Conservation (phyloP, 2,113 vertebrate genomes). For the Megaptera novaeangliae region DNA sequence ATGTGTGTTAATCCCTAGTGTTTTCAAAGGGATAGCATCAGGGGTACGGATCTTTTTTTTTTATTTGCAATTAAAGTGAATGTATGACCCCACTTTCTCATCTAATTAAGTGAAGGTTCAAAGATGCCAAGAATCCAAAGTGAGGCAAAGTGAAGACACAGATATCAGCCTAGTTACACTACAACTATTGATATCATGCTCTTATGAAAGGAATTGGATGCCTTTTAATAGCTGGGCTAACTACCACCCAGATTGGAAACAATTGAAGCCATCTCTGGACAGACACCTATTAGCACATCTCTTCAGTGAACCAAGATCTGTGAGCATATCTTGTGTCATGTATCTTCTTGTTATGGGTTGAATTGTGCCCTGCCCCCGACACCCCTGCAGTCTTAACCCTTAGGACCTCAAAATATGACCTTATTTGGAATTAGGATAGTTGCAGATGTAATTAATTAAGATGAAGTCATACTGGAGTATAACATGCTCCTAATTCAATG, state of each 20-base stretch:
- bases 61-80: background rate
- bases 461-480: background rate
- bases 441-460: background rate
- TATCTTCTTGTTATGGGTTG: background rate
- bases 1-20: background rate
- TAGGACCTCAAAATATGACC: background rate
- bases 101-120: background rate
- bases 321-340: background rate
- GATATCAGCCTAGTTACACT: background rate
- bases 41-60: background rate
- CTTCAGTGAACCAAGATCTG: background rate
- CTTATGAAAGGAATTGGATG: background rate
- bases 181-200: background rate
- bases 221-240: background rate
- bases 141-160: background rate
- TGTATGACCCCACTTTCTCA: background rate
- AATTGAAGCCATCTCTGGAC: background rate
- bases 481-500: background rate
- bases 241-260: background rate
- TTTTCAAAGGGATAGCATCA: background rate
- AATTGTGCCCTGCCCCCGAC: background rate
- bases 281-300: background rate
- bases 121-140: background rate
- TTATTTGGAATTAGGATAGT: background rate
- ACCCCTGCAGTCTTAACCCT: background rate